Conservation (phyloP, 2,888 invertebrate genomes). For the Thumatha senex region DNA sequence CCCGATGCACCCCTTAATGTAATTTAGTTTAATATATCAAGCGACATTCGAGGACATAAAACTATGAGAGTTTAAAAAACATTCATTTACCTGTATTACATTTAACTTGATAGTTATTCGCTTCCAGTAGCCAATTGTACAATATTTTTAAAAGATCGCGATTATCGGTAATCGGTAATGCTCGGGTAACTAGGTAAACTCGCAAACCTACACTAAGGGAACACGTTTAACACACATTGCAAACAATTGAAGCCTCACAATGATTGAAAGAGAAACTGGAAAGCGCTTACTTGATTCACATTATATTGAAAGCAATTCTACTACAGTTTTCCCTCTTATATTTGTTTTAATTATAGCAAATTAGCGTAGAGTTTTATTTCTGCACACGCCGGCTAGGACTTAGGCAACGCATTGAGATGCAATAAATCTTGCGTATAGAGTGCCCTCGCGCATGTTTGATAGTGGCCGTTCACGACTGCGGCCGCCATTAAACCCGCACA, state of each 20-base stretch:
- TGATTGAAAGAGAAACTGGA: constrained; percentile 11
- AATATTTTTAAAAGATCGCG: too few species aligned
- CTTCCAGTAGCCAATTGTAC: too few species aligned
- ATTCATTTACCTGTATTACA: too few species aligned
- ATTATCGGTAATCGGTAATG: too few species aligned
- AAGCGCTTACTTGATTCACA: background rate
- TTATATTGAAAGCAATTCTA: constrained; percentile 3
- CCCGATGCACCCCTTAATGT: too few species aligned
- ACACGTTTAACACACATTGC: background rate
- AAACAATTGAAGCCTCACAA: background rate
- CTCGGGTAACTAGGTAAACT: too few species aligned
- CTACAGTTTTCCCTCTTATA: constrained; percentile 1
- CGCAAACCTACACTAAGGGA: background rate
- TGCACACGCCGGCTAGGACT: constrained; percentile 15
- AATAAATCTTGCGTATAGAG: constrained; percentile 24
- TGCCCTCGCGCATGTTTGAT: constrained; percentile 29
- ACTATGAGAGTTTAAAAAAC: too few species aligned
- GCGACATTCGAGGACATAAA: too few species aligned
- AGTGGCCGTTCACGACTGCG: constrained; percentile 36
- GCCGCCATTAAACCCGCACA: constrained; percentile 45
- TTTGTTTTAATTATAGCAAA: constrained; percentile 8
- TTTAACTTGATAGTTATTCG: too few species aligned
- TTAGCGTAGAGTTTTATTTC: constrained; percentile 9
- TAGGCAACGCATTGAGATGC: constrained; percentile 27
- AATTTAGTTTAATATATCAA: too few species aligned